Evolutionary conservation across 1,140 invertebrate species (phyloP), one percentile per base, ranked within the genome.

Genomic region (Trichoplusia ni): DNA sequence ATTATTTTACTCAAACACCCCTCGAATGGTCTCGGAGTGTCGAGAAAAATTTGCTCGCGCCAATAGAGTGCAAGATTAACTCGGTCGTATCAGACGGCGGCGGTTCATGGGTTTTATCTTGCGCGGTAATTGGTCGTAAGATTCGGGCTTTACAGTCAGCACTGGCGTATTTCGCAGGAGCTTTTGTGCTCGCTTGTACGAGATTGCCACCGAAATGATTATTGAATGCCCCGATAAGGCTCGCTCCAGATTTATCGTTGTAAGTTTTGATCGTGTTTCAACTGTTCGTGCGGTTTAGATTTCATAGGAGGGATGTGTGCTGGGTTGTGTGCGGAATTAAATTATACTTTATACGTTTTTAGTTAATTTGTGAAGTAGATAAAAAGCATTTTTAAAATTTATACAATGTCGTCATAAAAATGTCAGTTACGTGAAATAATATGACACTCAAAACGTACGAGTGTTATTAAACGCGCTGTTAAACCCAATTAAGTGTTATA

Each of bases 71-170:
- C 14, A 33, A 47, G 62, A 56, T 61, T 65, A 69, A 62, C 56
- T 58, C 8, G 13, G 46, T 29, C 56, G 49, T 53, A 60, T 67
- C 64, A 64, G 60, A 53, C 42, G 29, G 59, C 46, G 73, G 65
- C 67, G 67, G 58, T 58, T 47, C 29, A 25, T 53, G 54, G 69
- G 73, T 68, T 78, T 78, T 82, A 82, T 79, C 77, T 79, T 9
- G 25, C 35, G 47, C 54, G 14, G 74, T 82, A 82, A 82, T 82
- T 82, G 78, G 74, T 81, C 77, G 78, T 82, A 82, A 78, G 78
- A 72, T 59, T 47, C 65, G 56, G 49, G 71, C 61, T 79, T 77
- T 81, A 81, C 73, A 69, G 59, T 64, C 38, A 49, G 33, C 53
- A 37, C 58, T 61, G 51, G 51, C 59, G 72, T 61, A 73, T 70